phyloP scores from a whole-genome alignment of 2,888 invertebrate species.

The Polyommatus iphigenia region DNA sequence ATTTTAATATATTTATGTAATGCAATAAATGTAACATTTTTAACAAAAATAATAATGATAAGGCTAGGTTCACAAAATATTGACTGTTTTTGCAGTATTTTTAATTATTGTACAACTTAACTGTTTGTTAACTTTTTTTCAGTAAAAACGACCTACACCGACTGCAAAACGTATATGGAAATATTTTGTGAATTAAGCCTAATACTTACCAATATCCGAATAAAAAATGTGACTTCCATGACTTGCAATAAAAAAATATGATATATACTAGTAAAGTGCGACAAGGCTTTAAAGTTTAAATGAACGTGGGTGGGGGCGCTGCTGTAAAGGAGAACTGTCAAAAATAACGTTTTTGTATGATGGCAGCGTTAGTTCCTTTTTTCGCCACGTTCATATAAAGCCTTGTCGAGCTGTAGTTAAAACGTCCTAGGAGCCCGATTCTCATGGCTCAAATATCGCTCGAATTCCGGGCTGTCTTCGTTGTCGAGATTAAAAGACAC shows the following conservation, averaged over 20 bases:
- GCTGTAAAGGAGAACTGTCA: too few relatives aligned
- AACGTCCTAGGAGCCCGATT: neutral
- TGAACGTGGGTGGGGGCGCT: too few relatives aligned
- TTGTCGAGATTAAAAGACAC: too few relatives aligned
- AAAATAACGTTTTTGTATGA: too few relatives aligned
- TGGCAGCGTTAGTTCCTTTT: too few relatives aligned
- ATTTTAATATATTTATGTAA: neutral
- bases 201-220: neutral
- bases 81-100: neutral
- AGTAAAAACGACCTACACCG: too few relatives aligned
- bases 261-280: too few relatives aligned
- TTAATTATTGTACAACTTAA: too few relatives aligned
- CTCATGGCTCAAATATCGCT: neutral
- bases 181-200: neutral
- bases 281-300: too few relatives aligned
- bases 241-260: neutral
- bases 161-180: neutral
- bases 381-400: too few relatives aligned
- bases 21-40: neutral
- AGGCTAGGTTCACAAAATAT: neutral
- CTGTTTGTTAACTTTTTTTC: too few relatives aligned
- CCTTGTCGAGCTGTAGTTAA: too few relatives aligned
- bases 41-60: neutral
- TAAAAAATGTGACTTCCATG: neutral
- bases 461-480: neutral